Percentiles rank a stretch among this genome's conserved stretches.
phyloP scores from a whole-genome alignment of 2,113 vertebrate species.

The Rhinopithecus roxellana region DNA sequence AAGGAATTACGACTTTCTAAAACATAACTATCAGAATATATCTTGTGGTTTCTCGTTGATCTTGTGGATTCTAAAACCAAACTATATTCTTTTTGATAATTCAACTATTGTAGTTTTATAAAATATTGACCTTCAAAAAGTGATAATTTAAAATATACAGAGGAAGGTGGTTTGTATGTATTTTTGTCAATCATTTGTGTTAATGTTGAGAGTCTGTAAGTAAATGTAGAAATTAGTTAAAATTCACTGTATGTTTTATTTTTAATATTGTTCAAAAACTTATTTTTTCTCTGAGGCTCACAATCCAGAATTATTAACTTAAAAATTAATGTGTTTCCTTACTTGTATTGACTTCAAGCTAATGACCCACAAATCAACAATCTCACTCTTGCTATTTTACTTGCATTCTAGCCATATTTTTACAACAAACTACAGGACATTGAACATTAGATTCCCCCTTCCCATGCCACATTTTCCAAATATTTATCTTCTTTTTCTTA shows the following conservation, averaged over 20 bases:
- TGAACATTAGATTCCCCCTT: neutral
- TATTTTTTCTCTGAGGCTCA: neutral
- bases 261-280: neutral
- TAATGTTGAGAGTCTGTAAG: neutral
- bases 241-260: neutral
- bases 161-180: neutral
- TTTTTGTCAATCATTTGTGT: neutral
- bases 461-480: neutral
- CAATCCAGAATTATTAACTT: neutral
- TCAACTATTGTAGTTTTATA: conserved; percentile 15
- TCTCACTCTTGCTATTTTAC: neutral
- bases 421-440: neutral
- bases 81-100: neutral
- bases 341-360: neutral
- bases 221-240: neutral
- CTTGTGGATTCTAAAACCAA: conserved; percentile 52
- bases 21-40: conserved; percentile 28
- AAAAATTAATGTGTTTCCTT: neutral
- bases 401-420: neutral
- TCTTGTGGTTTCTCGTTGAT: conserved; percentile 43
- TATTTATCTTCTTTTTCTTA: neutral
- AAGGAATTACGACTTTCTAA: conserved; percentile 50
- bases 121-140: conserved; percentile 18
- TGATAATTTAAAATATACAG: conserved; percentile 9
- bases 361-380: neutral